Evolutionary conservation across 2,797 vertebrate species (phyloP).

Genomic region (Brachyrhaphis roseni): DNA sequence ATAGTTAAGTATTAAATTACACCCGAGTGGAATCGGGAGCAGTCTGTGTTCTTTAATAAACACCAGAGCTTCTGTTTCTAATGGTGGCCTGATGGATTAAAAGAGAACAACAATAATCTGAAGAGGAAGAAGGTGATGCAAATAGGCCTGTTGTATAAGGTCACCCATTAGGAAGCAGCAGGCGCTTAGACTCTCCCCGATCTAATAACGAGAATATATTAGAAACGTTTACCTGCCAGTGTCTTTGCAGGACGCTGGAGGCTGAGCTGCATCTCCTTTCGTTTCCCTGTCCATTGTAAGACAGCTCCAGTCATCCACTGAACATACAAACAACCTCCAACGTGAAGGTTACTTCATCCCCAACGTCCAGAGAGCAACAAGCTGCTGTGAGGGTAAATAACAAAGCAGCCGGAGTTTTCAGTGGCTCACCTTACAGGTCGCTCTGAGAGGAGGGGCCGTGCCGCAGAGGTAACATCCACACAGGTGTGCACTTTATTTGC

Average conservation of each 20-base stretch:
- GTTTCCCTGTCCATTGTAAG: slow-evolving; percentile 44
- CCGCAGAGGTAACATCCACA: slow-evolving; percentile 40
- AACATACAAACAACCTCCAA: slow-evolving; percentile 12
- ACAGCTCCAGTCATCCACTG: slow-evolving; percentile 25
- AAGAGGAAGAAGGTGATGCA: slow-evolving; percentile 6
- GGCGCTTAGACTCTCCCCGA: background rate
- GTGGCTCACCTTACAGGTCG: slow-evolving; percentile 58
- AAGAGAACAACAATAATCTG: background rate
- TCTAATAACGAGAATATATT: background rate
- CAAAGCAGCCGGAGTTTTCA: slow-evolving; percentile 43
- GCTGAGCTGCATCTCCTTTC: slow-evolving; percentile 33
- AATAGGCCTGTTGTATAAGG: background rate
- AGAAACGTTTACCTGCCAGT: slow-evolving; percentile 55
- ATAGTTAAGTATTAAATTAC: slow-evolving; percentile 59
- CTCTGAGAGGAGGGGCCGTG: slow-evolving; percentile 55
- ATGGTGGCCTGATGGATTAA: background rate
- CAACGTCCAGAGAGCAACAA: slow-evolving; percentile 14
- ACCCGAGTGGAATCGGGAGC: slow-evolving; percentile 15
- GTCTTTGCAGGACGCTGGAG: slow-evolving; percentile 15
- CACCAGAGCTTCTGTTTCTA: background rate
- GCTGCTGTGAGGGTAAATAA: slow-evolving; percentile 56
- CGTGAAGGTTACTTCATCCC: slow-evolving; percentile 45
- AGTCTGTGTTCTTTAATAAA: background rate
- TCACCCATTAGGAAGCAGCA: slow-evolving; percentile 12
- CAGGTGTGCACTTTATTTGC: slow-evolving; percentile 52